Evolutionary conservation across 2,113 vertebrate species (phyloP), one percentile per base, ranked within the genome.

Genomic region (Bettongia penicillata): DNA sequence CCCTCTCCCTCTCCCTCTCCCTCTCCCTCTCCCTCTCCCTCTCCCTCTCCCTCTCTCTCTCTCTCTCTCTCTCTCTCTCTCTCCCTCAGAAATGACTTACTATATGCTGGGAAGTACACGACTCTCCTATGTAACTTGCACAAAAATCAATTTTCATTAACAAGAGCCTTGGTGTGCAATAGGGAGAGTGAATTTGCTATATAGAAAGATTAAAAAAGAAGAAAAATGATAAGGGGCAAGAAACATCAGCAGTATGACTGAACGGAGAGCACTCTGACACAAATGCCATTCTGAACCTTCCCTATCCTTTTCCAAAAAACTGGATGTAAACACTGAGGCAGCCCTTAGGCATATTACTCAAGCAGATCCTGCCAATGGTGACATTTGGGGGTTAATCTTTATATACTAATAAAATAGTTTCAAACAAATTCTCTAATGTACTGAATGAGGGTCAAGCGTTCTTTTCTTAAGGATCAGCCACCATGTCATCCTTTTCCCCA

Each of bases 61-160:
- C 48, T 48, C 48, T 48, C 48, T 48, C 48, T 48, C 48, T 48
- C 48, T 48, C 48, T 48, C 48, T 48, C 48, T 48, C 48, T 48
- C 25, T 95, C 43, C 52, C 53, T 95, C 53, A 94, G 90, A 95
- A 95, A 95, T 96, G 49, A 96, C 28, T 95, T 93, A 95, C 84
- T 94, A 2, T 92, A 92, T 96, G 50, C 51, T 25, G 22, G 19
- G 53, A 92, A 93, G 90, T 94, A 96, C 51, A 96, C 0, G 50
- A 94, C 31, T 97, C 50, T 96, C 53, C 61, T 96, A 89, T 93
- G 61, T 92, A 95, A 95, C 24, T 90, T 94, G 89, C 49, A 96
- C 23, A 92, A 95, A 96, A 96, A 96, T 94, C 49, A 96, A 28
- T 97, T 97, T 97, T 96, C 51, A 96, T 96, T 95, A 96, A 93